Evolutionary conservation across 2,888 invertebrate genomes (phyloP).

Genomic region (Drosophila kambysellisi): DNA sequence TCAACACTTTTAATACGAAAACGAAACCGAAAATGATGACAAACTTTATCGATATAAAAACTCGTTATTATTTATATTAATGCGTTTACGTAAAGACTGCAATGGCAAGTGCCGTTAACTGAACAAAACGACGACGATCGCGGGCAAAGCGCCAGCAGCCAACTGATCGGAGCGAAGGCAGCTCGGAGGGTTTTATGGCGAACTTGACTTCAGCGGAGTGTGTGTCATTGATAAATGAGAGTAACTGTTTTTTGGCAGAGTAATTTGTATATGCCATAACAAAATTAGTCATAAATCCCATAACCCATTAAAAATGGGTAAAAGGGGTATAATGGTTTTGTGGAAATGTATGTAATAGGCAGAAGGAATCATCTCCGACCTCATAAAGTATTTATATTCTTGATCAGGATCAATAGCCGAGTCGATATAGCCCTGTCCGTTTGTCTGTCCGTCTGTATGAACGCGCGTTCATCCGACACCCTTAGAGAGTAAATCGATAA

Average conservation of each 20-base stretch:
- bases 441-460: too few species aligned
- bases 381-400: too few species aligned
- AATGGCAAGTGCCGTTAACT: neutral
- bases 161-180: slow-evolving; percentile 67
- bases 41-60: slow-evolving; percentile 14
- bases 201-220: slow-evolving; percentile 62
- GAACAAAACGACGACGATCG: slow-evolving; percentile 53
- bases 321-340: too few species aligned
- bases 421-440: too few species aligned
- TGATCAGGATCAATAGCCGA: too few species aligned
- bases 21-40: slow-evolving; percentile 14
- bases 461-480: too few species aligned
- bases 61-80: slow-evolving; percentile 49
- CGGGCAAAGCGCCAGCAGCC: slow-evolving; percentile 60
- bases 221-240: slow-evolving; percentile 10
- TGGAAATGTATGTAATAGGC: too few species aligned
- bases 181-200: slow-evolving; percentile 68
- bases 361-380: too few species aligned
- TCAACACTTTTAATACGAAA: slow-evolving; percentile 7
- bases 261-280: neutral
- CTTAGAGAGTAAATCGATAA: too few species aligned
- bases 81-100: slow-evolving; percentile 1
- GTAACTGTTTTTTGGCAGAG: neutral
- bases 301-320: too few species aligned
- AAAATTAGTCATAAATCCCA: too few species aligned